Percentiles rank a stretch among this genome's conserved stretches.
Evolutionary conservation across 2,888 invertebrate species (phyloP).

Genomic region (Ligdia adustata): DNA sequence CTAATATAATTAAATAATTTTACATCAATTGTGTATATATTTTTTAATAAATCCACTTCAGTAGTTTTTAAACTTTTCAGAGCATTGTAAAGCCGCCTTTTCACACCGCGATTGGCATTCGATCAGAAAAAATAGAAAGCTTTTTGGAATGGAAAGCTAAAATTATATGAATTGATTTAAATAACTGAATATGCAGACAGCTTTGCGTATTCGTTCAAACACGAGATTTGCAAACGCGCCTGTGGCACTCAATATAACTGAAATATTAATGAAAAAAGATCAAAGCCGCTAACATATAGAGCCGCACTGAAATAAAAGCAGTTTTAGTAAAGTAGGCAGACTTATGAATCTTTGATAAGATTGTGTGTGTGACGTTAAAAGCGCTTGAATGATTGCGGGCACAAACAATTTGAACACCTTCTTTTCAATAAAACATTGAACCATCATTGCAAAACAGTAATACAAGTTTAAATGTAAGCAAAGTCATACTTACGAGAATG

Average conservation of each 20-base stretch:
- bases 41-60: too few species aligned
- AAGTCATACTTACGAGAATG: too few species aligned
- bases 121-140: not conserved
- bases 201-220: slow-evolving; percentile 9
- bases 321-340: slow-evolving; percentile 27
- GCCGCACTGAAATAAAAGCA: slow-evolving; percentile 28
- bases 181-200: slow-evolving; percentile 12
- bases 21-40: too few species aligned
- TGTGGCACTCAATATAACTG: slow-evolving; percentile 17
- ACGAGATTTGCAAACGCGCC: slow-evolving; percentile 4
- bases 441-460: too few species aligned
- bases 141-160: slow-evolving; percentile 1
- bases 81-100: too few species aligned
- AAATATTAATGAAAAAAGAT: slow-evolving; percentile 30
- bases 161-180: slow-evolving; percentile 9
- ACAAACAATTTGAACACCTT: too few species aligned
- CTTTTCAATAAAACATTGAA: too few species aligned
- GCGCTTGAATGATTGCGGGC: not conserved
- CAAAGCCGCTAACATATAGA: slow-evolving; percentile 22
- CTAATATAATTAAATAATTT: too few species aligned
- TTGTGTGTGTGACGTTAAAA: not conserved
- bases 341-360: slow-evolving; percentile 16
- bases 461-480: too few species aligned
- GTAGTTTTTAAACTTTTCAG: too few species aligned
- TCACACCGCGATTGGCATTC: too few species aligned